Conservation (phyloP, 1,140 invertebrate genomes). For the Octopus bimaculoides region DNA sequence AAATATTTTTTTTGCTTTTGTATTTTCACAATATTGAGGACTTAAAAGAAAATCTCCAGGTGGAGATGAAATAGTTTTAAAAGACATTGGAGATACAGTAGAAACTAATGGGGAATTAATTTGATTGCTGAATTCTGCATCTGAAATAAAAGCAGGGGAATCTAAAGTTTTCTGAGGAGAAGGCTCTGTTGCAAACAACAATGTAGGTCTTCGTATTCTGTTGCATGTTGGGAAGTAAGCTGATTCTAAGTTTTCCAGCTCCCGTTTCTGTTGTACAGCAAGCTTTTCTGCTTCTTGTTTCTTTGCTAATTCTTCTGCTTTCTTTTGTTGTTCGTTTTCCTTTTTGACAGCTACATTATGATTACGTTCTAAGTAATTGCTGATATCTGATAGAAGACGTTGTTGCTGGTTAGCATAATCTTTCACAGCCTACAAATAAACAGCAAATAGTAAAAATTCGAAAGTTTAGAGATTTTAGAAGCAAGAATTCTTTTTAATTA, state of each 20-base stretch:
- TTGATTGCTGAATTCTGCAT: conserved; percentile 12
- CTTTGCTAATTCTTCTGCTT: conserved; percentile 27
- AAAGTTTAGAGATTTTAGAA: not conserved
- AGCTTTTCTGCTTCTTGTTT: conserved; percentile 26
- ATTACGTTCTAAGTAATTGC: conserved; percentile 44
- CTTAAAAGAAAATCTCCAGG: conserved; percentile 41
- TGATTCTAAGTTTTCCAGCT: conserved; percentile 9
- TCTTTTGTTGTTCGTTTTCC: conserved; percentile 36
- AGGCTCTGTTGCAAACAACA: conserved; percentile 27
- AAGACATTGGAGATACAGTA: not conserved
- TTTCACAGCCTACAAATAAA: conserved; percentile 50
- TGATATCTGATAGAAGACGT: conserved; percentile 48
- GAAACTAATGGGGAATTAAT: conserved; percentile 18
- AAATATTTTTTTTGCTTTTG: conserved; percentile 49
- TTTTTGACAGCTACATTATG: conserved; percentile 31
- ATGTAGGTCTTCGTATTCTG: conserved; percentile 32
- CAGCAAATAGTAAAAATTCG: conserved; percentile 6
- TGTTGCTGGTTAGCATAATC: conserved; percentile 57
- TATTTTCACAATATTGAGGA: conserved; percentile 44
- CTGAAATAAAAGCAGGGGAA: conserved; percentile 32
- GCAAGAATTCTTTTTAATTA: too few relatives aligned
- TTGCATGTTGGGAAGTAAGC: conserved; percentile 32
- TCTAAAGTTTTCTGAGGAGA: conserved; percentile 37
- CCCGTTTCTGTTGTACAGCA: conserved; percentile 15
- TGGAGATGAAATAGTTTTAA: conserved; percentile 25